Base-by-base conservation (phyloP, 2,888 invertebrate species). In the Thecocarcelia acutangulata region DNA sequence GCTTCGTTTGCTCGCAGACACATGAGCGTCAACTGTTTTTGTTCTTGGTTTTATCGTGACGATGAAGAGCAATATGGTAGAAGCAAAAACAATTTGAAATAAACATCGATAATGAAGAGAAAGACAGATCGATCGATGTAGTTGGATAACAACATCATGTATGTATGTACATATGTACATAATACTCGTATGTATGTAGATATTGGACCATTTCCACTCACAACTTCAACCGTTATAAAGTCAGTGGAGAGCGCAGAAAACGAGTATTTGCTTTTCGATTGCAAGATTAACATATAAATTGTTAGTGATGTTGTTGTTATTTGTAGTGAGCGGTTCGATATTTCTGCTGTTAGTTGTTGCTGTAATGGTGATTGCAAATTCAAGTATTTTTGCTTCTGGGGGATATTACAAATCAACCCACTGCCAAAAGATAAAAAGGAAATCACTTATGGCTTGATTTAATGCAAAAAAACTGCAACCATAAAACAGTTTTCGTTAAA, bases 361-460 rank as follows among this genome's bases (percentile, higher is more conserved):
- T 48, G 9, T 12, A 4, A 40, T n/a, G 48, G 21, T 33, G 40
- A 15, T n/a, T 15, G 12, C 9, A 12, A 13, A 19, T 61, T 19
- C 50, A 50, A 50, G 50, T 72, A 61, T 64, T 72, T 72, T 58
- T 33, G 50, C 56, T 79, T 79, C 79, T 73, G 73, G 73, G 72
- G 12, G 66, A 68, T 68, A 79, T 40, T 24, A 50, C 54, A 73
- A 79, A 73, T 73, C 61, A 79, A 61, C 78, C 42, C 24, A 72
- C 72, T 54, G 59, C 28, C 8, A 46, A 68, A 40, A 66, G 40
- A 73, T 66, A 61, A 68, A 73, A 68, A 79, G 68, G 73, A 79
- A 79, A 68, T 68, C 46, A 40, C 64, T 79, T 73, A 61, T 56
- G 24, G 17, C 56, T 61, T 21, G 13, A 58, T 50, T 59, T 76